Evolutionary conservation across 2,113 vertebrate species (phyloP), one percentile per base, ranked within the genome.

Genomic region (Poicephalus gulielmi): DNA sequence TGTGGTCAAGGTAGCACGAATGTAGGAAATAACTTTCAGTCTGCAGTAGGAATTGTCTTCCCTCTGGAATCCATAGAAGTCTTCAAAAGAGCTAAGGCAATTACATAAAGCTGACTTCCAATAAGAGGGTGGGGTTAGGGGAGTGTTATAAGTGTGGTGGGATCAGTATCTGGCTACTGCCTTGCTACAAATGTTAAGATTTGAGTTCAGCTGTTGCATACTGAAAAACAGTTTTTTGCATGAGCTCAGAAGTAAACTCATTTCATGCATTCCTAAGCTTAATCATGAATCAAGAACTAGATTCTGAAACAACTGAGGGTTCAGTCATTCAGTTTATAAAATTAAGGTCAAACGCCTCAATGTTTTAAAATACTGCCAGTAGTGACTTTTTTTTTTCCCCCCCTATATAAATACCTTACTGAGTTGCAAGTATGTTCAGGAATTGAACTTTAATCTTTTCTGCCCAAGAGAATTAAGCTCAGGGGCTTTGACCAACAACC

Each of bases 141-240:
- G 9, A 19, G 5, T 24, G 7, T 10, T 41, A 3, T 1, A 0
- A 2, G 2, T 16, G 1, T 35, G 50, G 41, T 63, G 52, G 24
- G 35, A 17, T 87, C 37, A 22, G 1, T n/a, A 27, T 22, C 31
- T 70, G 8, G 14, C 18, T 20, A 2, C 20, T 52, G 46, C 13
- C 27, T 64, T 23, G 50, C 70, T 79, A 44, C 0, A 68, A 60
- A 30, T 46, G 4, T 28, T 28, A 55, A 27, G 25, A 55, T 55
- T 49, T 43, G 25, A 69, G 41, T 55, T 86, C 70, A 79, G 43
- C 39, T 7, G 78, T 46, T 50, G 25, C 4, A 0, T 37, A 33
- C 20, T 6, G 4, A 53, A 85, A 53, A 70, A n/a, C 0, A 2
- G 37, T 23, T 90, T 73, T 78, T 16, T 68, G 28, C 12, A 7